phyloP scores from a whole-genome alignment of 2,113 vertebrate genomes.

The Trichomycterus rosablanca region DNA sequence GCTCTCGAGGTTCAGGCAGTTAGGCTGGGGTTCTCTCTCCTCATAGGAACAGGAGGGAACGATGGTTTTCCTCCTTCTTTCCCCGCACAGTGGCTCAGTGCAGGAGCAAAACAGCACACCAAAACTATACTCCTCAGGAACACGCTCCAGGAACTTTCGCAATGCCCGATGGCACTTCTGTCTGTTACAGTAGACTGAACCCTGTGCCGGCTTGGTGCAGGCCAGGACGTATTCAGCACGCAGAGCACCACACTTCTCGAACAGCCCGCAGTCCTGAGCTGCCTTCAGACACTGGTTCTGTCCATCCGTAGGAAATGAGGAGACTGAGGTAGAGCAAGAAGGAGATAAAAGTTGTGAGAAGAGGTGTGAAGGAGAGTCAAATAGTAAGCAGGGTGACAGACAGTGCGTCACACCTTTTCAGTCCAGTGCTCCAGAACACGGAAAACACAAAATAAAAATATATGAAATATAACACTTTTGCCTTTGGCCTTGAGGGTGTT shows the following conservation, averaged over 20 bases:
- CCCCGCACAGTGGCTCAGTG: slow-evolving; percentile 78
- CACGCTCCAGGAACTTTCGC: slow-evolving; percentile 83
- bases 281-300: slow-evolving; percentile 88
- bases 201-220: slow-evolving; percentile 70
- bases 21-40: slow-evolving; percentile 67
- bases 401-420: slow-evolving; percentile 8
- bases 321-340: slow-evolving; percentile 41
- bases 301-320: slow-evolving; percentile 58
- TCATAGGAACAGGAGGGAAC: slow-evolving; percentile 89
- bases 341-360: background rate
- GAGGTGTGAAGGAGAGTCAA: slow-evolving; percentile 11
- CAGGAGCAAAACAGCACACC: slow-evolving; percentile 89
- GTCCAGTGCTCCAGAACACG: background rate
- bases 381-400: slow-evolving; percentile 16
- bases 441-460: background rate
- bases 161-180: slow-evolving; percentile 79
- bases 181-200: slow-evolving; percentile 71
- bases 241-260: slow-evolving; percentile 80
- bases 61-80: slow-evolving; percentile 87
- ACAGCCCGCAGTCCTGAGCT: slow-evolving; percentile 80
- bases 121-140: slow-evolving; percentile 80
- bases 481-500: background rate
- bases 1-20: slow-evolving; percentile 80
- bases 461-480: slow-evolving; percentile 1
- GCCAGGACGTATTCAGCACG: slow-evolving; percentile 81